A percentile compares a stretch with the other conserved stretches of the same genome.
Evolutionary conservation across 2,113 vertebrate species (phyloP).

Genomic region (Dipodomys ordii): DNA sequence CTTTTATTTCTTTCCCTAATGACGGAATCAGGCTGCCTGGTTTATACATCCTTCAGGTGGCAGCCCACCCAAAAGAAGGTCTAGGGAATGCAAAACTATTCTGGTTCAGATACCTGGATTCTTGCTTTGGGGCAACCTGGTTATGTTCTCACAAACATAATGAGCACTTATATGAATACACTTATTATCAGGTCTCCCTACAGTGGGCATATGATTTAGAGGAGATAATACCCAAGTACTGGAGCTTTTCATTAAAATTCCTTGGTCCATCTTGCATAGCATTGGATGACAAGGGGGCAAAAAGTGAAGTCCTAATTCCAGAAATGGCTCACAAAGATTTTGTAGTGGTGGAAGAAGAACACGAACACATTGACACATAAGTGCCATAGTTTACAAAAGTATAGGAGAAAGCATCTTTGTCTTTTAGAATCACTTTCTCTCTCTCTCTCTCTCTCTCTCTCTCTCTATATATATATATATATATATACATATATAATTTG

Average conservation of each 20-base stretch:
- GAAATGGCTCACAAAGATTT: neutral
- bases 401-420: neutral
- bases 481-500: no score
- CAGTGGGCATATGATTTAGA: no score
- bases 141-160: no score
- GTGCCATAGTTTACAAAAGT: neutral
- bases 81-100: neutral
- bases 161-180: no score
- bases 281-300: no score
- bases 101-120: neutral
- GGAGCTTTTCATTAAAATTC: no score
- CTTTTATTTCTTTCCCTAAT: neutral
- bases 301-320: neutral
- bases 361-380: neutral
- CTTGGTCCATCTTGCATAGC: no score
- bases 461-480: no score
- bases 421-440: neutral
- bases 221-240: no score
- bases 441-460: no score
- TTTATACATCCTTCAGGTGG: neutral
- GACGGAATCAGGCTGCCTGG: neutral
- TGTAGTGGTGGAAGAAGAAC: no score
- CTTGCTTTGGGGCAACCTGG: neutral
- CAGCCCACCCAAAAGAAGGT: neutral
- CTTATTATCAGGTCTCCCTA: no score